These are phyloP conservation scores for Penaeus indicus DNA, from an alignment of 1,140 invertebrate genomes.

Conservation along the genomic window DNA sequence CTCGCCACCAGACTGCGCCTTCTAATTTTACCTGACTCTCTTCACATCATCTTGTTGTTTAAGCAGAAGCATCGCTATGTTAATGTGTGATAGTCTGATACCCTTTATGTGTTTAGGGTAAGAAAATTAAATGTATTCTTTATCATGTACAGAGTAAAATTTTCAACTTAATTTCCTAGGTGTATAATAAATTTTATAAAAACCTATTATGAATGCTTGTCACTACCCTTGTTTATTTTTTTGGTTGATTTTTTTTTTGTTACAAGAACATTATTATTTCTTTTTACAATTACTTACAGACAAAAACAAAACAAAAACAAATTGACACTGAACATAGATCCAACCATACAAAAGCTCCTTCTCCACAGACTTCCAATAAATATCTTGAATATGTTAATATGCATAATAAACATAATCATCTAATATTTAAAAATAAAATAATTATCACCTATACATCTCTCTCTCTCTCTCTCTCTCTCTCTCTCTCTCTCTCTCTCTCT, in stretches of 20 bases:
- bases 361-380: no score
- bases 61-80: slow-evolving; percentile 12
- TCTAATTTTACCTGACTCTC: background rate
- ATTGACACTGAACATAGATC: no score
- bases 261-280: background rate
- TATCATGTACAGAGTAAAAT: slow-evolving; percentile 62
- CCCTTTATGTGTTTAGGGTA: slow-evolving; percentile 42
- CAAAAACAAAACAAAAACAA: no score
- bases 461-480: no score
- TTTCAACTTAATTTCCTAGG: slow-evolving; percentile 62
- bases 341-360: no score
- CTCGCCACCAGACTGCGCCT: no score
- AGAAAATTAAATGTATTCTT: slow-evolving; percentile 51
- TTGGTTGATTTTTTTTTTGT: background rate
- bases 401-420: no score
- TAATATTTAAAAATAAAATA: no score
- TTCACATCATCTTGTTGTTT: slow-evolving; percentile 34
- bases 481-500: no score
- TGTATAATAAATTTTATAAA: slow-evolving; percentile 65
- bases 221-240: background rate
- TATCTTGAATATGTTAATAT: no score
- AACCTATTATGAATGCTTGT: slow-evolving; percentile 42
- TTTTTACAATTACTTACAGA: background rate
- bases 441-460: no score
- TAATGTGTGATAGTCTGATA: slow-evolving; percentile 42